phyloP scores from a whole-genome alignment of 2,113 vertebrate species.

The Alectura lathami region DNA sequence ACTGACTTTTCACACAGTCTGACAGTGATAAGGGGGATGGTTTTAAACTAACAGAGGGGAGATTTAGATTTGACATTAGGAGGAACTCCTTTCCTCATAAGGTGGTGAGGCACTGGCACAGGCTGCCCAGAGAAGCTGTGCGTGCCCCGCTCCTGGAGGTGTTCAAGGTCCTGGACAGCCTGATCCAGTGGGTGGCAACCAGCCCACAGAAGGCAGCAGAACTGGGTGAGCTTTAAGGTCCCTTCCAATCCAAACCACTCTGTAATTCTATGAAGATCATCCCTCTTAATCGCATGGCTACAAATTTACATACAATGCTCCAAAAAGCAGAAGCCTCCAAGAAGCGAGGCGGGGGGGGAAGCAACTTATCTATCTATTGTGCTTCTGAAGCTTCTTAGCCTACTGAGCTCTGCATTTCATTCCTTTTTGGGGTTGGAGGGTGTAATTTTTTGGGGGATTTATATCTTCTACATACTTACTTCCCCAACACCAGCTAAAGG shows the following conservation, averaged over 20 bases:
- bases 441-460: not conserved
- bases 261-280: not conserved
- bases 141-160: not conserved
- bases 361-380: not conserved
- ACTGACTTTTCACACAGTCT: not conserved
- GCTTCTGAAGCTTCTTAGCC: not conserved
- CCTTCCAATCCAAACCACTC: not conserved
- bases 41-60: not conserved
- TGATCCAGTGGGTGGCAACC: not conserved
- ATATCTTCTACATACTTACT: not conserved
- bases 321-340: not conserved
- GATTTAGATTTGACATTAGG: not conserved
- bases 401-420: not conserved
- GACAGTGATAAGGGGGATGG: not conserved
- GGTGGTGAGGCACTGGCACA: not conserved
- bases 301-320: not conserved
- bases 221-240: not conserved
- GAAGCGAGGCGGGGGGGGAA: not conserved
- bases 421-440: not conserved
- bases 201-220: not conserved
- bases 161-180: not conserved
- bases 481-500: not conserved
- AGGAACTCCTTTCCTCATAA: not conserved
- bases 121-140: not conserved
- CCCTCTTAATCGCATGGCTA: not conserved